Conservation (phyloP, 2,888 invertebrate species). For the Mesorhabditis sp. region DNA sequence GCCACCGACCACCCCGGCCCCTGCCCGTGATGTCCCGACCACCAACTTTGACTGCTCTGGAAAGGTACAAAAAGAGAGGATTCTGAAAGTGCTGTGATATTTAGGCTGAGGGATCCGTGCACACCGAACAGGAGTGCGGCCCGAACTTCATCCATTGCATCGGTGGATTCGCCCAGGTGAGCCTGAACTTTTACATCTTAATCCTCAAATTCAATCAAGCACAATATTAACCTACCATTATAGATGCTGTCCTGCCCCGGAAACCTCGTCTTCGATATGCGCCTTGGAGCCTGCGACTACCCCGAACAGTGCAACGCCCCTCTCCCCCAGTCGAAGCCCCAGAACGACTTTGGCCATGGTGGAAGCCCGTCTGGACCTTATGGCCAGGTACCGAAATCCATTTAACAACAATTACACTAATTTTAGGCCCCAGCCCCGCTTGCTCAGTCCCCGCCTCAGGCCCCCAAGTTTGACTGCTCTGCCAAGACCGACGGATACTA, state of each 20-base stretch:
- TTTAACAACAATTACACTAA: too few relatives aligned
- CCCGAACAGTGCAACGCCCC: conserved; percentile 19
- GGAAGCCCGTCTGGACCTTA: neutral
- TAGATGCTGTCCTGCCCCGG: conserved; percentile 12
- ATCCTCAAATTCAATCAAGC: neutral
- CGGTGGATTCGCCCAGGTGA: conserved; percentile 8
- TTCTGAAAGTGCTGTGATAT: conserved; percentile 21
- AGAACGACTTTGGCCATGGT: neutral
- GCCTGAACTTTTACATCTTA: neutral
- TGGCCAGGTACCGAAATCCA: neutral
- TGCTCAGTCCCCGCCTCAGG: neutral
- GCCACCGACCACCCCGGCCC: conserved; percentile 10
- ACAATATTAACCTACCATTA: too few relatives aligned
- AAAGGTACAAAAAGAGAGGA: conserved; percentile 14
- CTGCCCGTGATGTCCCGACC: conserved; percentile 7
- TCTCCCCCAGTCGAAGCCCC: conserved; percentile 5
- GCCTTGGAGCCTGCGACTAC: conserved; percentile 26
- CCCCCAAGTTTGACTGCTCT: conserved; percentile 25
- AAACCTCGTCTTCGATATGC: conserved; percentile 20
- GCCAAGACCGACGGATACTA: conserved; percentile 22
- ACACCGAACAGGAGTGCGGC: neutral
- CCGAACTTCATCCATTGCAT: conserved; percentile 21
- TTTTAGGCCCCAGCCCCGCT: neutral
- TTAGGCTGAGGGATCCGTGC: neutral
- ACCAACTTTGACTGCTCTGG: conserved; percentile 19